Evolutionary conservation across 2,797 vertebrate genomes (phyloP).

Genomic region (Gobio occitaniae): DNA sequence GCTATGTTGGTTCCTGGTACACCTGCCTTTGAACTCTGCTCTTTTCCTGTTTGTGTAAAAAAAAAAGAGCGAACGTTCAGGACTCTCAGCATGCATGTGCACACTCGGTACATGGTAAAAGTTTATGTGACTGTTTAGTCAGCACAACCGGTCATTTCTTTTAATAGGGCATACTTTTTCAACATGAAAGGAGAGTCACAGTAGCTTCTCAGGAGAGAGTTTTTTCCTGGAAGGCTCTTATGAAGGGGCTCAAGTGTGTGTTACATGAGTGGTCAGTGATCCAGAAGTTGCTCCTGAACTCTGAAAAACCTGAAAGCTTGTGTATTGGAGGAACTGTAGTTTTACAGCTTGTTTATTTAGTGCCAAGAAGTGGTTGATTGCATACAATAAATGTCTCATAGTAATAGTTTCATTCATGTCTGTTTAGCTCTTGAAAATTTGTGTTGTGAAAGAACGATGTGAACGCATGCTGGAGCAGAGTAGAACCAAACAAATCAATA

Average conservation of each 20-base stretch:
- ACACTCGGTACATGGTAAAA: neutral
- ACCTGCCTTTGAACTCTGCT: constrained; percentile 46
- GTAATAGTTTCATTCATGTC: neutral
- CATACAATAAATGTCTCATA: neutral
- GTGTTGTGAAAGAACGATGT: neutral
- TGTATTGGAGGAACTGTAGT: neutral
- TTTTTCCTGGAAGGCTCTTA: constrained; percentile 23
- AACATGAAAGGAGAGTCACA: constrained; percentile 7
- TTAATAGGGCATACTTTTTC: constrained; percentile 19
- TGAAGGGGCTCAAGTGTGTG: constrained; percentile 3
- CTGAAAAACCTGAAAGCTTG: neutral
- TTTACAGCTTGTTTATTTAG: constrained; percentile 1
- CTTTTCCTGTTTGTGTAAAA: constrained; percentile 17
- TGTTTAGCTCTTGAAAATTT: neutral
- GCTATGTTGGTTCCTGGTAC: constrained; percentile 23
- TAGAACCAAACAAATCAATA: neutral
- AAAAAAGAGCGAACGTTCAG: neutral
- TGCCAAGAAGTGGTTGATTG: neutral
- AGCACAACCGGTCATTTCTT: constrained; percentile 26
- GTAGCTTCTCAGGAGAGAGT: constrained; percentile 8
- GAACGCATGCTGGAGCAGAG: neutral
- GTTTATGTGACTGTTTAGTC: constrained; percentile 9
- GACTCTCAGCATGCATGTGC: constrained; percentile 10
- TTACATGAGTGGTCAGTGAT: constrained; percentile 18
- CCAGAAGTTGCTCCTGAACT: constrained; percentile 22